Base-by-base conservation (phyloP, 2,113 vertebrate species). In the Monarcha castaneiventris region DNA sequence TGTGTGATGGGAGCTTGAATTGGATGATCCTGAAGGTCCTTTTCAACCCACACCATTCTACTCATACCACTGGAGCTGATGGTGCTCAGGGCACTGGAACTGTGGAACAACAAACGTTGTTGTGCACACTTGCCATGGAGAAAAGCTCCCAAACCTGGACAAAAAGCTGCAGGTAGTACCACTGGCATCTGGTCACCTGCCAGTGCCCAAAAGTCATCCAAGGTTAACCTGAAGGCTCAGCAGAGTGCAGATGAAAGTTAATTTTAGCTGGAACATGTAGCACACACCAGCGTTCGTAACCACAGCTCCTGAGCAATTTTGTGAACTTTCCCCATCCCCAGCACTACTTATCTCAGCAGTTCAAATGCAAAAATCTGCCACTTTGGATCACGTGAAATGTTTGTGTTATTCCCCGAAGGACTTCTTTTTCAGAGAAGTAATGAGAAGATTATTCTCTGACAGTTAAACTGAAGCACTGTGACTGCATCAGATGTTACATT, bases 361-460 rank as follows among this genome's bases (percentile, higher is more conserved):
- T 58, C 80, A 81, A 84, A 92, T 78, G 73, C 72, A 94, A 79
- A 94, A 95, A 78, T 58, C 22, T 89, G 83, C 85, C 73, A 68
- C 72, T 86, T 58, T 17, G 72, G 52, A 89, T 90, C 44, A 55
- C 20, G 69, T 12, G 9, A 93, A 68, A 85, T 66, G 73, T 62
- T 86, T 86, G 85, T 81, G 76, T 54, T 88, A 78, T 72, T 81
- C 93, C 85, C 93, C 49, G 88, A 90, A 93, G 94, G 90, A 68
- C 85, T 95, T 49, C 37, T 88, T 37, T 44, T 64, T 33, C 56
- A 1, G 1, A 58, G 64, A 61, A 92, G 69, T 27, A 95, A 94
- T 81, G 85, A 94, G 90, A 80, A 93, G 92, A 93, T 95, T 81
- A 88, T 86, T 81, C 88, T 72, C 82, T 75, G 85, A 92, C 43